Percentiles rank a stretch among this genome's conserved stretches.
Conservation (phyloP, 1,140 invertebrate genomes). For the Orius insidiosus region DNA sequence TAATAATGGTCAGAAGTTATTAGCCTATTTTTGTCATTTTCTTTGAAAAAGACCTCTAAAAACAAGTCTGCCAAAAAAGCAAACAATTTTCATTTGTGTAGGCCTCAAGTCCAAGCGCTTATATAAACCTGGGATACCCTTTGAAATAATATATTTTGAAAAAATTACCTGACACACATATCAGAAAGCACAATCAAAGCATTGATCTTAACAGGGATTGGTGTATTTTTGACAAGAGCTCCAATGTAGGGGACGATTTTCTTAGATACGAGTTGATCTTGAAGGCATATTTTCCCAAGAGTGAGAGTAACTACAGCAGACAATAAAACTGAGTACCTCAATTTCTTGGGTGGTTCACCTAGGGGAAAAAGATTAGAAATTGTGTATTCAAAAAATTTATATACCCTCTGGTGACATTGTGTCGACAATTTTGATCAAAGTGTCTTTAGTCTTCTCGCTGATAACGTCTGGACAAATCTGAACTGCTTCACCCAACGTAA, state of each 20-base stretch:
- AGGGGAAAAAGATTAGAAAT: background rate
- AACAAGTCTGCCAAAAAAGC: background rate
- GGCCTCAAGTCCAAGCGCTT: background rate
- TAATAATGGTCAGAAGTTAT: too few species aligned
- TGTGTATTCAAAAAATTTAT: background rate
- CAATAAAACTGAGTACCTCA: background rate
- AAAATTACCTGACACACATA: conserved; percentile 33
- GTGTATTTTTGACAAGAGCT: conserved; percentile 26
- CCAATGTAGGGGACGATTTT: conserved; percentile 31
- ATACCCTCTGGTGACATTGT: background rate
- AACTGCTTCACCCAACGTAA: conserved; percentile 5
- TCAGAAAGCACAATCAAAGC: conserved; percentile 41
- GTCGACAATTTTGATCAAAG: conserved; percentile 5
- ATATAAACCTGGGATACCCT: too few species aligned
- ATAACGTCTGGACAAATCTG: conserved; percentile 4
- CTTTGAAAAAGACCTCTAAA: background rate
- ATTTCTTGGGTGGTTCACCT: background rate
- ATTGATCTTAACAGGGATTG: conserved; percentile 36
- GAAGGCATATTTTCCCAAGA: conserved; percentile 34
- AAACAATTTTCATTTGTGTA: background rate
- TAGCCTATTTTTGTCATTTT: background rate
- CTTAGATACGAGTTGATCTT: conserved; percentile 33
- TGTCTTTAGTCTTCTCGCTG: background rate
- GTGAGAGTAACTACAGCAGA: conserved; percentile 23
- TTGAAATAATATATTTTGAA: background rate